Percentiles rank a stretch among this genome's conserved stretches.
phyloP scores from a whole-genome alignment of 2,888 invertebrate species.

The Myopa testacea region DNA sequence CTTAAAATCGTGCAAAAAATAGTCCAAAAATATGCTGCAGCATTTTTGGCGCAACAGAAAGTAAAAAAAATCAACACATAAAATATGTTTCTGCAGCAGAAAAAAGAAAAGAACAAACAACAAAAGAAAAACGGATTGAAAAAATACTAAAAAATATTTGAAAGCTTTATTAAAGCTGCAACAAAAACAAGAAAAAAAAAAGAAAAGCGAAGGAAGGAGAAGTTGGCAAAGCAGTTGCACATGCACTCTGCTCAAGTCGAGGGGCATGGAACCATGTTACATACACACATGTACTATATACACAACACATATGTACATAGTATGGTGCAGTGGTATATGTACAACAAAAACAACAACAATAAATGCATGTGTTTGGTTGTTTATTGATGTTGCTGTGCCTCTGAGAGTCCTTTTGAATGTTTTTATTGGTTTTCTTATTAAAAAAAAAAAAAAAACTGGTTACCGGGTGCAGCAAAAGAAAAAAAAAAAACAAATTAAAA shows the following conservation, averaged over 20 bases:
- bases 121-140: not conserved
- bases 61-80: not conserved
- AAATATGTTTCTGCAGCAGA: not conserved
- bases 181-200: not conserved
- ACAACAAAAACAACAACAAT: too few relatives aligned
- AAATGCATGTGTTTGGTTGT: too few relatives aligned
- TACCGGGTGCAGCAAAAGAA: too few relatives aligned
- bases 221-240: too few relatives aligned
- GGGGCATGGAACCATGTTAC: too few relatives aligned
- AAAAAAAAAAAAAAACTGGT: not conserved
- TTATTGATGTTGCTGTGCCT: too few relatives aligned
- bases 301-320: too few relatives aligned
- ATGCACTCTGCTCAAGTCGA: too few relatives aligned
- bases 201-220: not conserved
- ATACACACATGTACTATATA: too few relatives aligned
- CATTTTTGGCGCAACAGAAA: slow-evolving; percentile 31
- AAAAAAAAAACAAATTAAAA: not conserved
- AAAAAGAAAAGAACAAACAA: not conserved
- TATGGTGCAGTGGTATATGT: too few relatives aligned
- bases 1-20: not conserved
- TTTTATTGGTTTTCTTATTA: not conserved
- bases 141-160: not conserved
- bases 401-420: too few relatives aligned
- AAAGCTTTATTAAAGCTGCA: not conserved
- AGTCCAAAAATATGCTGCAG: slow-evolving; percentile 26